These are phyloP conservation scores for Zapornia atra DNA, from an alignment of 2,113 vertebrate genomes.

Conservation along the genomic window DNA sequence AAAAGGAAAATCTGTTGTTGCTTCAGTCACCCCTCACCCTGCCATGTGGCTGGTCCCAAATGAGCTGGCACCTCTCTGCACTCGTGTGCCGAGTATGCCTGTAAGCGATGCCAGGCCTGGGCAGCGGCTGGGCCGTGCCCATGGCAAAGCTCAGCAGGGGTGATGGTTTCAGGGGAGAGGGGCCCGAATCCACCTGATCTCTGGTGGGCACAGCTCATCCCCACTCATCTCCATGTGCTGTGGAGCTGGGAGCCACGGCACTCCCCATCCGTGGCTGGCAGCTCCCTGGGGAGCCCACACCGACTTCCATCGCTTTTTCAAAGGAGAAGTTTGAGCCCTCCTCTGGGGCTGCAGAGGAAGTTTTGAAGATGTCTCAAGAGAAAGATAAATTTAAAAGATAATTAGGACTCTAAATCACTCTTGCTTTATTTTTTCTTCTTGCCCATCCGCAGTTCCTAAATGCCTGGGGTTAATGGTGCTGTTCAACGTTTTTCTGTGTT, in stretches of 20 bases:
- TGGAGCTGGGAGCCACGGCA: rapidly evolving
- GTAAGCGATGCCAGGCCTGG: rapidly evolving
- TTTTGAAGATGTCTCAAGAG: background rate
- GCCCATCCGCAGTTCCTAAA: background rate
- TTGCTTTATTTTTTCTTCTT: background rate
- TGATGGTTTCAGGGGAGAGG: background rate
- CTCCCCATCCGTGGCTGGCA: background rate
- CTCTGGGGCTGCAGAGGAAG: background rate
- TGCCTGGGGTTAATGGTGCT: background rate
- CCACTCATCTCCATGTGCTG: rapidly evolving
- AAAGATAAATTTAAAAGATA: background rate
- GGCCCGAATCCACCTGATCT: background rate
- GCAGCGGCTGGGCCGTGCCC: background rate
- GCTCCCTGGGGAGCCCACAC: background rate
- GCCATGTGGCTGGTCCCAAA: rapidly evolving
- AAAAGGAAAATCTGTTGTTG: background rate
- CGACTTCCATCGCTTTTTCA: background rate
- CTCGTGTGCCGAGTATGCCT: background rate
- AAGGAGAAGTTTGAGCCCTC: background rate
- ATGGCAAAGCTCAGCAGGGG: rapidly evolving
- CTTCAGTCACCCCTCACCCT: background rate
- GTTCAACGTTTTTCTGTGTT: background rate
- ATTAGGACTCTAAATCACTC: background rate
- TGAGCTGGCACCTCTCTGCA: background rate
- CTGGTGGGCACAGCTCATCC: background rate